phyloP scores from a whole-genome alignment of 2,888 invertebrate genomes.

The Digitonthophagus gazella region DNA sequence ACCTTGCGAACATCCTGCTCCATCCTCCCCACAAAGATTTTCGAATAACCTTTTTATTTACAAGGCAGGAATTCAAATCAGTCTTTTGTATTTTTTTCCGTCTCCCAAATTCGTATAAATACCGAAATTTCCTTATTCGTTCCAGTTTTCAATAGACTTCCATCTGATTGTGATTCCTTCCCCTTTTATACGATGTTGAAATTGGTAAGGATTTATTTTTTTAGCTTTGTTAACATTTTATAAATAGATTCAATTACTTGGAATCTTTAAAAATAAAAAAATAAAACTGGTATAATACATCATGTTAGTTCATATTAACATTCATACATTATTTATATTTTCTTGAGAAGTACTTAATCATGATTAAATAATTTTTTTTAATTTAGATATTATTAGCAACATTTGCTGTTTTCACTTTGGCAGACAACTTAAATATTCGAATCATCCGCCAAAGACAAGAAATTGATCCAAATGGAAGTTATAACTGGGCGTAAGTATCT shows the following conservation, averaged over 20 bases:
- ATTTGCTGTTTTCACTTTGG: not conserved
- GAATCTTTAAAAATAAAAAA: too few species aligned
- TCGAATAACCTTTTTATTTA: not conserved
- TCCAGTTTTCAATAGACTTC: not conserved
- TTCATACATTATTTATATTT: too few species aligned
- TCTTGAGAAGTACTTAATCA: too few species aligned
- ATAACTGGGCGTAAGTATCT: conserved; percentile 24
- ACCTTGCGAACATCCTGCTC: not conserved
- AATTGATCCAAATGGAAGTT: conserved; percentile 24
- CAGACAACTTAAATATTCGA: conserved; percentile 8
- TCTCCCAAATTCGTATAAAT: not conserved
- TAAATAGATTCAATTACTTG: too few species aligned
- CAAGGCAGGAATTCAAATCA: not conserved
- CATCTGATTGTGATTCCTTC: not conserved
- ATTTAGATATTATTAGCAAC: conserved; percentile 17
- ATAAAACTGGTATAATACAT: too few species aligned
- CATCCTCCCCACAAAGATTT: not conserved
- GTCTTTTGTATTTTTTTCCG: not conserved
- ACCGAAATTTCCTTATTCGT: not conserved
- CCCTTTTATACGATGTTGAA: not conserved
- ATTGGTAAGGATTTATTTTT: not conserved
- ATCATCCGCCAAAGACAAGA: conserved; percentile 23
- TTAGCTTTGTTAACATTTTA: too few species aligned
- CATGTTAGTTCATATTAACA: too few species aligned
- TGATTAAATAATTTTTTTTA: not conserved